A percentile compares a stretch with the other conserved stretches of the same genome.
Evolutionary conservation across 2,797 vertebrate genomes (phyloP).

Genomic region (Trematomus bernacchii): DNA sequence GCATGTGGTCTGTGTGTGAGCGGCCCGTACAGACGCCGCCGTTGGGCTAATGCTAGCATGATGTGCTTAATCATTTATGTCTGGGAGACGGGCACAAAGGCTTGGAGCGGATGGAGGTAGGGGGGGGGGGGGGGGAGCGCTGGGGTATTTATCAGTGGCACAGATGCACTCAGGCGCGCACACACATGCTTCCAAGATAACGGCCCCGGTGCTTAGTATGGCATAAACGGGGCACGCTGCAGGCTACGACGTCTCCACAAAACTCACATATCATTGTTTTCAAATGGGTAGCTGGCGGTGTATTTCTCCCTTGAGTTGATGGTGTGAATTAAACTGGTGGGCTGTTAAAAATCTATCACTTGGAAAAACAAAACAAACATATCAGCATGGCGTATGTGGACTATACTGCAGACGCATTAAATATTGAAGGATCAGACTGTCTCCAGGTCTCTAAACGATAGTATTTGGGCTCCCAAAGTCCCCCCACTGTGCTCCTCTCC

Average conservation of each 20-base stretch:
- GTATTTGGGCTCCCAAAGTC: constrained; percentile 69
- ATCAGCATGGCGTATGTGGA: constrained; percentile 38
- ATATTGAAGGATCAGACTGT: constrained; percentile 71
- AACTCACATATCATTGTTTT: constrained; percentile 56
- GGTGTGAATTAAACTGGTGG: constrained; percentile 38
- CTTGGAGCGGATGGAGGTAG: constrained; percentile 41
- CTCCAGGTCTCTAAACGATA: constrained; percentile 67
- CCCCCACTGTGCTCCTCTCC: constrained; percentile 57
- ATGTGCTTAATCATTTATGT: constrained; percentile 86
- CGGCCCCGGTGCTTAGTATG: constrained; percentile 55
- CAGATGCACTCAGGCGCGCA: constrained; percentile 68
- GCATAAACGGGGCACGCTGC: constrained; percentile 54
- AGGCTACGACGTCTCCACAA: constrained; percentile 48
- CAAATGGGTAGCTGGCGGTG: constrained; percentile 31
- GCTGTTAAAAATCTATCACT: constrained; percentile 42
- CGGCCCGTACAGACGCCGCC: constrained; percentile 67
- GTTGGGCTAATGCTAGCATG: constrained; percentile 81
- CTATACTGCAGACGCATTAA: constrained; percentile 60
- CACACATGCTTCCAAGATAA: constrained; percentile 70
- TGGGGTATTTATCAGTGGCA: constrained; percentile 70
- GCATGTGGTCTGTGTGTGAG: constrained; percentile 80
- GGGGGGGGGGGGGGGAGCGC: background rate
- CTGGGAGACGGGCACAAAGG: constrained; percentile 79
- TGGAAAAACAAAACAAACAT: constrained; percentile 46
- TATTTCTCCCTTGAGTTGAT: constrained; percentile 15